phyloP scores from a whole-genome alignment of 2,113 vertebrate genomes.

The Amazona vittata region DNA sequence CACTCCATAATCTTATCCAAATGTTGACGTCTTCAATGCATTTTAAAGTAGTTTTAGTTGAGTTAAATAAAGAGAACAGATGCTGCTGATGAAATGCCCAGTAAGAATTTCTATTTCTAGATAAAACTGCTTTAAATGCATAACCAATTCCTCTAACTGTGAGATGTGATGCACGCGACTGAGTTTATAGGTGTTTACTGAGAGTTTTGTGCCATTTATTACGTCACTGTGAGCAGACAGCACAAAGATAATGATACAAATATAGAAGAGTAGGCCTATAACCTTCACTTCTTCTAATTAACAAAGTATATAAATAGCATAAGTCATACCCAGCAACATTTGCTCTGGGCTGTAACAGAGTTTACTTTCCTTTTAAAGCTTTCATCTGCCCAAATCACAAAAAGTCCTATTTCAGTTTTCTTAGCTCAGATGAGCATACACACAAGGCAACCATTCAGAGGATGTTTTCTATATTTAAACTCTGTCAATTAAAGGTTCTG shows the following conservation, averaged over 20 bases:
- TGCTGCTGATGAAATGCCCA: constrained; percentile 4
- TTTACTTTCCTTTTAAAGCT: neutral
- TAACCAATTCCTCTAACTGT: neutral
- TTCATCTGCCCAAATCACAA: neutral
- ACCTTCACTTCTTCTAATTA: neutral
- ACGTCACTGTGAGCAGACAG: neutral
- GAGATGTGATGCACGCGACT: neutral
- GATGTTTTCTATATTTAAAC: neutral
- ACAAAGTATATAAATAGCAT: neutral
- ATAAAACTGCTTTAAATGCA: neutral
- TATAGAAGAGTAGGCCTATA: neutral
- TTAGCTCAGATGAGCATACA: neutral
- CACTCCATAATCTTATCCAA: neutral
- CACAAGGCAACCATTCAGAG: neutral
- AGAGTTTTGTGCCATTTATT: neutral
- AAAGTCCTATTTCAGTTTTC: neutral
- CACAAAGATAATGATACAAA: neutral
- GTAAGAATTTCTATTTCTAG: constrained; percentile 20
- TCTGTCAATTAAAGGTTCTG: neutral
- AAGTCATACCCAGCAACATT: neutral
- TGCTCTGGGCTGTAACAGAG: neutral
- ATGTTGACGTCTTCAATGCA: neutral
- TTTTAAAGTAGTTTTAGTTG: constrained; percentile 35
- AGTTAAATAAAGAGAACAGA: constrained; percentile 30
- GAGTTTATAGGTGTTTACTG: constrained; percentile 15